Percentiles rank a stretch among this genome's conserved stretches.
Conservation (phyloP, 2,797 vertebrate species). For the Catamblyrhynchus diadema region DNA sequence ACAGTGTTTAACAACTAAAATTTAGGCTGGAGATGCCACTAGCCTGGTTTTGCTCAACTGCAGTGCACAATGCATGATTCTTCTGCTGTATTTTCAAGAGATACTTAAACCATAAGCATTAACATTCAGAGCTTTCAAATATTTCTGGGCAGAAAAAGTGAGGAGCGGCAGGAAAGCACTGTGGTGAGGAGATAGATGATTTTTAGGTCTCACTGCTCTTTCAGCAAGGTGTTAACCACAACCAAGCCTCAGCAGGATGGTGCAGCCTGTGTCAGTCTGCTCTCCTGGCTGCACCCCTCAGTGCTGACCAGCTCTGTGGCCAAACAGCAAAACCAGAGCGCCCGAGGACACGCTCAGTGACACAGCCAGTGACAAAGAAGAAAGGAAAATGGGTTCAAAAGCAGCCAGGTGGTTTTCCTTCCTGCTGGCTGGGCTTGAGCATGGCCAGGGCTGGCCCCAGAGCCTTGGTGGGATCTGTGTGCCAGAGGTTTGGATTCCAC, state of each 20-base stretch:
- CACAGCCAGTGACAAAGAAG: fast-evolving
- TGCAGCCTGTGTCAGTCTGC: background rate
- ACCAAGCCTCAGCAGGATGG: fast-evolving
- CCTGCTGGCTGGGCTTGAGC: background rate
- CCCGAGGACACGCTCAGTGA: fast-evolving
- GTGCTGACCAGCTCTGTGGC: background rate
- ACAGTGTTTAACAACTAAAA: background rate
- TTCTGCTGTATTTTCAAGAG: background rate
- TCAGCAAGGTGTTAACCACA: background rate
- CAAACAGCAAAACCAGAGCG: background rate
- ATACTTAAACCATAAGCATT: background rate
- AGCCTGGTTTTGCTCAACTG: background rate
- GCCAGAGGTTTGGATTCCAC: background rate
- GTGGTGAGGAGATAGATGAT: fast-evolving
- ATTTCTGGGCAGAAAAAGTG: background rate
- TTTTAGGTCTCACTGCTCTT: background rate
- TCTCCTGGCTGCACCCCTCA: background rate
- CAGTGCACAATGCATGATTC: background rate
- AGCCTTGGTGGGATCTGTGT: fast-evolving
- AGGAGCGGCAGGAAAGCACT: background rate
- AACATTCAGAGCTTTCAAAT: background rate
- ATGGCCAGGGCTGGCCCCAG: fast-evolving
- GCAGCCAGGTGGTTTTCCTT: background rate
- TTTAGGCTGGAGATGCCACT: background rate
- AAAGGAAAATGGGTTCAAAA: background rate